Evolutionary conservation across 2,113 vertebrate species (phyloP).

Genomic region (Motacilla alba): DNA sequence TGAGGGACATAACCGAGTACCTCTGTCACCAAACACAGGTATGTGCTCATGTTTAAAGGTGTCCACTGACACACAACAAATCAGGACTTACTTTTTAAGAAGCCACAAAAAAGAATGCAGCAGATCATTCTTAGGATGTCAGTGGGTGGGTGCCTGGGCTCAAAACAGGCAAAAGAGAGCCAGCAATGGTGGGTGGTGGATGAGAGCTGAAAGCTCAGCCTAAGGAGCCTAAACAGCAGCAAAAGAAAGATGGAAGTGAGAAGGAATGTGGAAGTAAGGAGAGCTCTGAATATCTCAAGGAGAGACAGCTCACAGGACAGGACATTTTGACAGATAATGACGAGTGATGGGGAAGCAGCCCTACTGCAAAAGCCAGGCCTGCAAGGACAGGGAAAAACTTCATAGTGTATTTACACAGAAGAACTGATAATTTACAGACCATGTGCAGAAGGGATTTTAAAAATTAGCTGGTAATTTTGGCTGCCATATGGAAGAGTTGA

Average conservation of each 20-base stretch:
- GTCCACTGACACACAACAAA: background rate
- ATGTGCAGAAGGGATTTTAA: background rate
- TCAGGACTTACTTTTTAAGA: background rate
- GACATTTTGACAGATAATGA: background rate
- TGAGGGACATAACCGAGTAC: fast-evolving
- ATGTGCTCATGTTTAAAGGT: background rate
- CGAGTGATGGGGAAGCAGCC: background rate
- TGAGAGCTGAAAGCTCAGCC: background rate
- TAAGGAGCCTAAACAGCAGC: background rate
- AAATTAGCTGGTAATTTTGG: background rate
- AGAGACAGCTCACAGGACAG: background rate
- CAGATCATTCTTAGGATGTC: background rate
- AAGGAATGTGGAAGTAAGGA: background rate
- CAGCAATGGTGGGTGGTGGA: background rate
- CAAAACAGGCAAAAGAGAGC: background rate
- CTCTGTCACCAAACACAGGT: fast-evolving
- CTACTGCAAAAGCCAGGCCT: background rate
- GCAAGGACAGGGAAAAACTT: background rate
- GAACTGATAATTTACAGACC: background rate
- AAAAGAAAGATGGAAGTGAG: background rate
- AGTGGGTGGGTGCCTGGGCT: background rate
- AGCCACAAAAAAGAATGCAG: background rate
- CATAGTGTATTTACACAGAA: background rate
- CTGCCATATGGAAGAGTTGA: background rate
- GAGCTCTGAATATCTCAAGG: background rate